A percentile compares a stretch with the other conserved stretches of the same genome.
Conservation (phyloP, 1,140 invertebrate species). For the Lamellibrachia luymesi region DNA sequence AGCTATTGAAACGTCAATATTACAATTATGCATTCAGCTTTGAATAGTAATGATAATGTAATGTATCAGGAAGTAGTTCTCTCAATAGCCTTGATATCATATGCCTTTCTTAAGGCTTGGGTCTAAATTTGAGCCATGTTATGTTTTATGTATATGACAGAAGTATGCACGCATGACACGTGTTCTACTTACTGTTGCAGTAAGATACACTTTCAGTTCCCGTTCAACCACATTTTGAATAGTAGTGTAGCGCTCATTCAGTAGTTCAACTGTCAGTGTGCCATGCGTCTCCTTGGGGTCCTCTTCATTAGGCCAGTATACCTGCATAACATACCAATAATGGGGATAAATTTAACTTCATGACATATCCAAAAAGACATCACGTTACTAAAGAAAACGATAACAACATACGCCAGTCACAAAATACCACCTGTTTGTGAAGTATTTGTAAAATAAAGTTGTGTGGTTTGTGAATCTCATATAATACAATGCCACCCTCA, state of each 20-base stretch:
- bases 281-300: background rate
- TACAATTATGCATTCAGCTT: background rate
- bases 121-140: background rate
- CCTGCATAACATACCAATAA: background rate
- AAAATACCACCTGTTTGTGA: too few species aligned
- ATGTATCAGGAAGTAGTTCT: background rate
- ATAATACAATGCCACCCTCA: too few species aligned
- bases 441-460: too few species aligned
- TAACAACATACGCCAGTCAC: too few species aligned
- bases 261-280: constrained; percentile 14
- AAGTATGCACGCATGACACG: background rate
- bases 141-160: background rate
- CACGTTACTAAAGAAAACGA: too few species aligned
- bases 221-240: background rate
- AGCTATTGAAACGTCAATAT: background rate
- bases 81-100: too few species aligned
- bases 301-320: constrained; percentile 16
- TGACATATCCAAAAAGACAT: too few species aligned
- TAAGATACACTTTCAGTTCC: background rate
- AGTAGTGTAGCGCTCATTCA: background rate
- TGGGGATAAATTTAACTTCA: background rate
- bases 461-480: too few species aligned
- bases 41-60: background rate
- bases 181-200: background rate
- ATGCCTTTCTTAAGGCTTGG: too few species aligned